Conservation (phyloP, 1,140 invertebrate genomes). For the Aleiodes sp. region DNA sequence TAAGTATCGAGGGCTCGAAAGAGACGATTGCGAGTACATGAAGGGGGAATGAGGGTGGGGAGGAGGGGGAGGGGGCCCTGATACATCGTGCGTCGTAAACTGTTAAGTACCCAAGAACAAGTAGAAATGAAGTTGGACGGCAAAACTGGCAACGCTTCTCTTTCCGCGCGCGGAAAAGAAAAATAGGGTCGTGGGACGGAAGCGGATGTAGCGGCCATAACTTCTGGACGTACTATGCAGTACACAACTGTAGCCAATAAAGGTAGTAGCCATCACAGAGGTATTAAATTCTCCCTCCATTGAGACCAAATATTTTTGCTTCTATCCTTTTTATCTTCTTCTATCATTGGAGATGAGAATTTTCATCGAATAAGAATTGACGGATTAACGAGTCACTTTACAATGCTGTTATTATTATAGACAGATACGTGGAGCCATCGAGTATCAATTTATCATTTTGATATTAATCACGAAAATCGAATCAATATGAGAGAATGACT, state of each 20-base stretch:
- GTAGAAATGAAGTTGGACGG: constrained; percentile 45
- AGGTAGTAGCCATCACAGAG: constrained; percentile 6
- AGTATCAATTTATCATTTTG: neutral
- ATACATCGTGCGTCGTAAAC: constrained; percentile 59
- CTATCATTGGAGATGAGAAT: neutral
- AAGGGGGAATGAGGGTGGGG: constrained; percentile 33
- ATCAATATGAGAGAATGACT: neutral
- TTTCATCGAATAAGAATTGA: neutral
- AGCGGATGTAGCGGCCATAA: constrained; percentile 58
- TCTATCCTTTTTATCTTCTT: neutral
- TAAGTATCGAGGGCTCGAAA: neutral
- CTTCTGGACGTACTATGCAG: constrained; percentile 35
- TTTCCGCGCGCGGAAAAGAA: constrained; percentile 34
- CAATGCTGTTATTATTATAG: neutral
- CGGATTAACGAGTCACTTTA: neutral
- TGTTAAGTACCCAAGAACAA: constrained; percentile 54
- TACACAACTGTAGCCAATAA: constrained; percentile 8
- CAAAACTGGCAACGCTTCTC: neutral
- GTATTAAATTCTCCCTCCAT: constrained; percentile 5
- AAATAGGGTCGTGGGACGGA: constrained; percentile 56
- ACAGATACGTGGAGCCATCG: neutral
- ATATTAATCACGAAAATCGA: neutral
- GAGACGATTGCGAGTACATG: constrained; percentile 1
- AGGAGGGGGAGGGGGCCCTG: constrained; percentile 35
- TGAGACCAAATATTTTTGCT: neutral